Conservation (phyloP, 2,113 vertebrate genomes). For the Harpagus bidentatus region DNA sequence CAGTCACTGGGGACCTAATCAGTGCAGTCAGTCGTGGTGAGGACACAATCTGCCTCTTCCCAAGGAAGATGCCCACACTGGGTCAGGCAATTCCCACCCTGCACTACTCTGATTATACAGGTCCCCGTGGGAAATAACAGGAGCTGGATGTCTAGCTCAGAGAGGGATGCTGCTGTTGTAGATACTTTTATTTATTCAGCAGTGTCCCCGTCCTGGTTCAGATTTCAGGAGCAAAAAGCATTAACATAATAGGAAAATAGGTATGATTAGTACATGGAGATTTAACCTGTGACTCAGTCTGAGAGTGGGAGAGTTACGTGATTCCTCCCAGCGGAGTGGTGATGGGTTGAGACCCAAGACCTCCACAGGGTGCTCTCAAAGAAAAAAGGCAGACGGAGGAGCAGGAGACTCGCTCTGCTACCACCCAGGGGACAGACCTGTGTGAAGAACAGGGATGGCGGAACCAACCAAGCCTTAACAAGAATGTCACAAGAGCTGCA, state of each 20-base stretch:
- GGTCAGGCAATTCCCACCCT: background rate
- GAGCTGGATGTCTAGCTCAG: background rate
- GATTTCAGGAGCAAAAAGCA: background rate
- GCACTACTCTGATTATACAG: background rate
- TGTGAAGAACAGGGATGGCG: background rate
- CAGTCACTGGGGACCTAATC: background rate
- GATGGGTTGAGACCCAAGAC: background rate
- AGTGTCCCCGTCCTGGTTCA: background rate
- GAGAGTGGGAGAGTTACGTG: background rate
- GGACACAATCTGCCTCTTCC: background rate
- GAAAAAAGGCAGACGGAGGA: background rate
- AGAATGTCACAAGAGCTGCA: background rate
- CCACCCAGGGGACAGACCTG: background rate
- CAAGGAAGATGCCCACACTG: background rate
- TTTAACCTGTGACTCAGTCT: background rate
- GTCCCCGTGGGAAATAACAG: background rate
- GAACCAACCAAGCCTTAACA: background rate
- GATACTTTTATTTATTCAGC: background rate
- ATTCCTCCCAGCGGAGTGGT: background rate
- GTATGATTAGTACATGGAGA: background rate
- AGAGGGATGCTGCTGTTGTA: background rate
- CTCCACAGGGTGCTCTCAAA: background rate
- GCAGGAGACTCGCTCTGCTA: background rate
- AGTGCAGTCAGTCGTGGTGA: fast-evolving
- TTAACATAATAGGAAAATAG: background rate